These are phyloP conservation scores for Mustela nigripes DNA, from an alignment of 2,113 vertebrate genomes.

Conservation along the genomic window DNA sequence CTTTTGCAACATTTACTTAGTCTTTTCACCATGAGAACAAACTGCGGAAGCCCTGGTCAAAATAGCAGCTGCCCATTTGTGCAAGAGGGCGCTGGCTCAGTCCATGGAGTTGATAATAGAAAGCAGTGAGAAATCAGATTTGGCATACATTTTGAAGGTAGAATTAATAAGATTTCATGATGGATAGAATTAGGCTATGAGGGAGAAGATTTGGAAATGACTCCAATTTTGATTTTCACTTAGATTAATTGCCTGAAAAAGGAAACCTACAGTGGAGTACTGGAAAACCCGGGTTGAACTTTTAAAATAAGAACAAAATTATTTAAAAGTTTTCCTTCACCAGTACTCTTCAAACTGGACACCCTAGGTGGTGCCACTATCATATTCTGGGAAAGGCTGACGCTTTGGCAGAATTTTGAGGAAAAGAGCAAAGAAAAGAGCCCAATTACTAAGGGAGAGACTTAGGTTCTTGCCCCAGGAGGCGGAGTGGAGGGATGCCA, in stretches of 20 bases:
- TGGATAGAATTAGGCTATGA: not conserved
- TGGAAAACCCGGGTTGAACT: constrained; percentile 3
- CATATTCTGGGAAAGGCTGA: not conserved
- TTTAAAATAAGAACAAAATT: constrained; percentile 20
- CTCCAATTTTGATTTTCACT: not conserved
- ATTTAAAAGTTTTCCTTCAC: constrained; percentile 18
- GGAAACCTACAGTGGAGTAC: not conserved
- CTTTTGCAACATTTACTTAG: not conserved
- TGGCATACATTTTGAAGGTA: constrained; percentile 20
- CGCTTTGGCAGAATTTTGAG: not conserved
- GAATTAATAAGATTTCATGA: not conserved
- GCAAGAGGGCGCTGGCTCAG: not conserved
- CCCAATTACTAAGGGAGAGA: not conserved
- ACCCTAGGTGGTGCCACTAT: too few species aligned
- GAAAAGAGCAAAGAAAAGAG: not conserved
- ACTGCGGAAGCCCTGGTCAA: not conserved
- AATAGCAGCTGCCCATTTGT: not conserved
- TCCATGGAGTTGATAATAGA: not conserved
- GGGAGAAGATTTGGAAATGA: constrained; percentile 10
- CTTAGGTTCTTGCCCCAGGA: not conserved
- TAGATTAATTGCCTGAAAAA: not conserved
- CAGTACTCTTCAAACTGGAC: not conserved
- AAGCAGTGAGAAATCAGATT: not conserved
- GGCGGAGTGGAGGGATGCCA: not conserved
- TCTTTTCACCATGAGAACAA: constrained; percentile 20